These are phyloP conservation scores for Brienomyrus longianalis DNA, from an alignment of 2,113 vertebrate genomes.

Conservation along the genomic window DNA sequence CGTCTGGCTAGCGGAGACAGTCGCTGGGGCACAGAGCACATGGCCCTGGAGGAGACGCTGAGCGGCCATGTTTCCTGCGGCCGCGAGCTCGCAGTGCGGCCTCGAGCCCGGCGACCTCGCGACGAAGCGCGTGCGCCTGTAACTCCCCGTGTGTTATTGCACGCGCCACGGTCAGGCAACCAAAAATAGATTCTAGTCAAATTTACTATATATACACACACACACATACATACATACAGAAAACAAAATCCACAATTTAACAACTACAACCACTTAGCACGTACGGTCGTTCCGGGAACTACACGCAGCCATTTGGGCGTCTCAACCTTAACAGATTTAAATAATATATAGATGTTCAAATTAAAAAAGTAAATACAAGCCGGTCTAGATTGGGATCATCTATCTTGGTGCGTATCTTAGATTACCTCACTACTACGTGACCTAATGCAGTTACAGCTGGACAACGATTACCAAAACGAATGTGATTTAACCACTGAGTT, in stretches of 20 bases:
- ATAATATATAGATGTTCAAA: background rate
- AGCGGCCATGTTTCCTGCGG: slow-evolving; percentile 5
- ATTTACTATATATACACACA: background rate
- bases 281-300: background rate
- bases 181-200: background rate
- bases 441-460: background rate
- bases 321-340: background rate
- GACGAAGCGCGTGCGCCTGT: background rate
- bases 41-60: background rate
- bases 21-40: background rate
- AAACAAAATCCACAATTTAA: background rate
- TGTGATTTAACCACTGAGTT: background rate
- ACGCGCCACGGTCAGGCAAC: background rate
- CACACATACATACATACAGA: background rate
- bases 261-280: background rate
- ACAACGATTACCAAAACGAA: background rate
- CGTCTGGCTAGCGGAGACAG: background rate
- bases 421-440: background rate
- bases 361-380: background rate
- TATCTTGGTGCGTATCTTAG: background rate
- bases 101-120: background rate
- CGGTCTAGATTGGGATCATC: background rate
- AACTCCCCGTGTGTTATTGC: background rate
- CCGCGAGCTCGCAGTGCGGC: background rate
- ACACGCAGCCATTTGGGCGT: background rate